Base-by-base conservation (phyloP, 2,888 invertebrate species). In the Leptarthrus brevirostris region DNA sequence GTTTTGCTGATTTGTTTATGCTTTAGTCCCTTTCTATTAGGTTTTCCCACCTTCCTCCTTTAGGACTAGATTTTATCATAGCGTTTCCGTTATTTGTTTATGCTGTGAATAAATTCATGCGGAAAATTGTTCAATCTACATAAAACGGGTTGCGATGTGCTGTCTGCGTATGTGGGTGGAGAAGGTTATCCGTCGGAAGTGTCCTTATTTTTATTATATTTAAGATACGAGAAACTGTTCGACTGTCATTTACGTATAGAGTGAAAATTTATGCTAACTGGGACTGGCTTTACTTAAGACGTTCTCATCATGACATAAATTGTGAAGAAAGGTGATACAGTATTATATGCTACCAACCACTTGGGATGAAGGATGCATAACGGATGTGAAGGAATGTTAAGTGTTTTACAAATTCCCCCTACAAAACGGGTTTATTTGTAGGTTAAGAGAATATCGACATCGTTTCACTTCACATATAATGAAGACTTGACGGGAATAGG, bases 91-190 rank as follows among this genome's bases (percentile, higher is more conserved):
- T 52, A n/a, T 49, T 49, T 69, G 69, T 69, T 69, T 69, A 69
- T 69, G 69, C 64, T 44, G 22, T 20, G 30, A 53, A 61, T 58
- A 72, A 58, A 72, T 72, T 61, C 72, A 61, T 58, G 72, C 54
- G 72, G 72, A 72, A 72, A 72, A 72, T 72, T 61, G 72, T 49
- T 72, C 72, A 52, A 69, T 69, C 52, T 52, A 52, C 52, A 69
- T 49, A 34, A 69, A 69, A 69, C 10, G 20, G 16, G 30, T 20
- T 40, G 12, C 22, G n/a, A 22, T 44, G 64, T 22, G 49, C 14
- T 34, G 16, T n/a, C 30, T 18, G 52, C 34, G 18, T 12, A 52
- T 52, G 18, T 5, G 64, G 47, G 52, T 22, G 34, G 5, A 69
- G 52, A 34, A 69, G 69, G 30, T 69, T 69, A 24, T 52, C 52